Percentiles rank a stretch among this genome's conserved stretches.
phyloP scores from a whole-genome alignment of 2,888 invertebrate genomes.

The Muschampia plurimacula region DNA sequence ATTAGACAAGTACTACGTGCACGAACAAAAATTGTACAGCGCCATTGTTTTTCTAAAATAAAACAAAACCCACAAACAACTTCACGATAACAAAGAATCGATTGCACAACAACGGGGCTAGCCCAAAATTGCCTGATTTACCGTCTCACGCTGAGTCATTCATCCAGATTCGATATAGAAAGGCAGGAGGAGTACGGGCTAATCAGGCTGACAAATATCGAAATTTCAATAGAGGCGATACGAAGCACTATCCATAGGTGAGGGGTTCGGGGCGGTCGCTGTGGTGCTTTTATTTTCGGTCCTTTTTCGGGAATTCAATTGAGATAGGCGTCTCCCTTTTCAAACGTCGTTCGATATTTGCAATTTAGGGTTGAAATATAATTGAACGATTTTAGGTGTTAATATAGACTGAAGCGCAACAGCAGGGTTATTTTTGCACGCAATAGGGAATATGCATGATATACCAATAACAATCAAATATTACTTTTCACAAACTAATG shows the following conservation, averaged over 20 bases:
- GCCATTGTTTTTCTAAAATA: conserved; percentile 47
- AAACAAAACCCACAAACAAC: conserved; percentile 48
- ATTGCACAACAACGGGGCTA: conserved; percentile 36
- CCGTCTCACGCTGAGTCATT: conserved; percentile 77
- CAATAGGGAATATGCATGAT: too few species aligned
- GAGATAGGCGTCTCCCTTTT: conserved; percentile 79
- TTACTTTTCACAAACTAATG: too few species aligned
- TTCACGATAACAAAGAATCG: conserved; percentile 41
- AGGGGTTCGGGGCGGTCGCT: conserved; percentile 59
- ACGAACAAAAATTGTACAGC: conserved; percentile 41
- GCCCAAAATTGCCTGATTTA: conserved; percentile 57
- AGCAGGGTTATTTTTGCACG: background rate
- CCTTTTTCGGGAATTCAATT: conserved; percentile 84
- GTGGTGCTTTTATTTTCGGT: conserved; percentile 72
- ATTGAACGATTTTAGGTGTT: conserved; percentile 34
- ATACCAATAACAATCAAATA: too few species aligned
- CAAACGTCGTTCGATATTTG: conserved; percentile 74
- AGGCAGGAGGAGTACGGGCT: conserved; percentile 67
- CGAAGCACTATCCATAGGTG: conserved; percentile 70
- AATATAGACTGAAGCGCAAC: background rate
- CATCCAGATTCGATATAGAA: conserved; percentile 60
- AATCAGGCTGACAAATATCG: conserved; percentile 84
- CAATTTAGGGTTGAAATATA: conserved; percentile 67
- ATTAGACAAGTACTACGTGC: conserved; percentile 6
- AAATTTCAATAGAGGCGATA: conserved; percentile 72